These are phyloP conservation scores for Brachyopa scutellaris DNA, from an alignment of 2,888 invertebrate genomes.

Conservation along the genomic window DNA sequence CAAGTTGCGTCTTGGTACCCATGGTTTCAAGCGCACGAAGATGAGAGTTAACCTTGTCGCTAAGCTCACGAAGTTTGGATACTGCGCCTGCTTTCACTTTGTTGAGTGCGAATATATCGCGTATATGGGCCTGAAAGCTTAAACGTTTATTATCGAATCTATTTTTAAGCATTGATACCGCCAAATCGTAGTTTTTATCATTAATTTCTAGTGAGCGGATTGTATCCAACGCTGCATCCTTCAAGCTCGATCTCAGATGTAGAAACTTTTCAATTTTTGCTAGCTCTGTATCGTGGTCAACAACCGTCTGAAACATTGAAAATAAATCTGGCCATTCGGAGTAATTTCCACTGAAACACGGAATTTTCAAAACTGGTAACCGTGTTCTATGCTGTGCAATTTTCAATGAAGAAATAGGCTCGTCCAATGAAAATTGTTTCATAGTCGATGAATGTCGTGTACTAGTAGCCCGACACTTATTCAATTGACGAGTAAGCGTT, in stretches of 20 bases:
- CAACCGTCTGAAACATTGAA: background rate
- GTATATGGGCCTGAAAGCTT: constrained; percentile 13
- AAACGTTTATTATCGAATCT: constrained; percentile 14
- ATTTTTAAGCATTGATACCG: background rate
- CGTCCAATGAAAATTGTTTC: constrained; percentile 9
- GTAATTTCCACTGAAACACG: background rate
- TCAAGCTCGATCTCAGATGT: background rate
- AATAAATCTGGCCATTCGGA: constrained; percentile 27
- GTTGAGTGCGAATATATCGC: background rate
- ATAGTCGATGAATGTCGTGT: constrained; percentile 11
- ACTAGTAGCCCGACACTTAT: background rate
- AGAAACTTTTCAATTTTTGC: constrained; percentile 8
- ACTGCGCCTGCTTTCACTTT: background rate
- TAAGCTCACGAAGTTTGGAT: constrained; percentile 9
- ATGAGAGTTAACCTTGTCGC: constrained; percentile 6
- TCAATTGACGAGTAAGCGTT: background rate
- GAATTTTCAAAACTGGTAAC: background rate
- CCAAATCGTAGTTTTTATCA: background rate
- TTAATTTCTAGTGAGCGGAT: background rate
- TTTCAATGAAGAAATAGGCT: background rate
- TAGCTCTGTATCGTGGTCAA: background rate
- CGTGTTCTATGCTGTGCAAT: background rate
- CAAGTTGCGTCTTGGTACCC: constrained; percentile 44
- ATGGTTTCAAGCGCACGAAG: constrained; percentile 44
- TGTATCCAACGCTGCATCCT: background rate